phyloP scores from a whole-genome alignment of 2,888 invertebrate species.

The Caenorhabditis doughertyi region DNA sequence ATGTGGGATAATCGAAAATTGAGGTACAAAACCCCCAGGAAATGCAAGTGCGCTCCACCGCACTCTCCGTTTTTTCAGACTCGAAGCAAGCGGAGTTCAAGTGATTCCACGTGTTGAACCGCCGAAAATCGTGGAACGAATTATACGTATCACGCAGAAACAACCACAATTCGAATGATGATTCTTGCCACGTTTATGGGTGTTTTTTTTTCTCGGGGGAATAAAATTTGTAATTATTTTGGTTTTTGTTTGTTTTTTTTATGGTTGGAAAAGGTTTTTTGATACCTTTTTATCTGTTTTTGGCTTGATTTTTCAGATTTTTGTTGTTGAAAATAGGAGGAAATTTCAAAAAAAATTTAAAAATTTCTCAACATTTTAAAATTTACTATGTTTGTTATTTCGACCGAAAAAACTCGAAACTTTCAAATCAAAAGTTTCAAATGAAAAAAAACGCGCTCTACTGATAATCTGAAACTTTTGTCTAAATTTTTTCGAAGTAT shows the following conservation, averaged over 20 bases:
- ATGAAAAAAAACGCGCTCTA: too few relatives aligned
- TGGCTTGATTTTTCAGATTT: background rate
- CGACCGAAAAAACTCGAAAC: too few relatives aligned
- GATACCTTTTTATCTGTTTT: slow-evolving; percentile 1
- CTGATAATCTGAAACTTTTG: too few relatives aligned
- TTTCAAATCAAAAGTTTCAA: too few relatives aligned
- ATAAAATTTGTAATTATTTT: background rate
- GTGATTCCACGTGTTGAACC: slow-evolving; percentile 22
- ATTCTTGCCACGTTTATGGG: background rate
- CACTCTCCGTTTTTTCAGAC: slow-evolving; percentile 12
- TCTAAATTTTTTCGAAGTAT: too few relatives aligned
- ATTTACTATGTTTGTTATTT: too few relatives aligned
- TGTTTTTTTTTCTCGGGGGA: background rate
- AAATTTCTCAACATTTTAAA: background rate
- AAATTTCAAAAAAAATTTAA: too few relatives aligned
- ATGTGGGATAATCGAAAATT: slow-evolving; percentile 55
- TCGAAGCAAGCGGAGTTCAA: slow-evolving; percentile 48
- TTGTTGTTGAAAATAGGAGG: background rate
- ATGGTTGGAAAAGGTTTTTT: too few relatives aligned
- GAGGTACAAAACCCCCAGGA: too few relatives aligned
- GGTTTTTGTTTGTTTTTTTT: background rate
- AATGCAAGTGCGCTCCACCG: too few relatives aligned
- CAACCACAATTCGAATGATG: background rate
- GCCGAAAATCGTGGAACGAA: slow-evolving; percentile 11
- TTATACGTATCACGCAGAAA: slow-evolving; percentile 17